A percentile compares a stretch with the other conserved stretches of the same genome.
These are phyloP conservation scores for Bugula neritina DNA, from an alignment of 2,888 invertebrate species.

Conservation along the genomic window DNA sequence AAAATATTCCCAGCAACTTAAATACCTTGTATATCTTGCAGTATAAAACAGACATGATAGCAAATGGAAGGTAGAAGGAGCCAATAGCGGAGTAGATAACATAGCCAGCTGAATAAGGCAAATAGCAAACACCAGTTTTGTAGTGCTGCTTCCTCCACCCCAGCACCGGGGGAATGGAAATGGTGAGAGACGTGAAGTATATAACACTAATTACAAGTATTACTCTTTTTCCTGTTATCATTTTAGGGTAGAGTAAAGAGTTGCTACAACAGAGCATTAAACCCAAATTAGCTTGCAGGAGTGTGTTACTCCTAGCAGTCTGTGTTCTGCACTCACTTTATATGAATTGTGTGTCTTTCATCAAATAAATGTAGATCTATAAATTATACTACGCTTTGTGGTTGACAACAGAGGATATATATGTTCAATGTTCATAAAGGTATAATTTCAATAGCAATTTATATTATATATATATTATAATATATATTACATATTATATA, in stretches of 20 bases:
- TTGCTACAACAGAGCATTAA: constrained; percentile 23
- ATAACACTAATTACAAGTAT: background rate
- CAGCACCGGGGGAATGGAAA: constrained; percentile 24
- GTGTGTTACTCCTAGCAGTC: too few relatives aligned
- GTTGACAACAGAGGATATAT: too few relatives aligned
- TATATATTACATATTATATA: too few relatives aligned
- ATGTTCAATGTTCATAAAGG: too few relatives aligned
- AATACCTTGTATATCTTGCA: constrained; percentile 26
- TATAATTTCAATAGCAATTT: too few relatives aligned
- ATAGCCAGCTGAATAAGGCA: constrained; percentile 17
- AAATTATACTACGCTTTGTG: too few relatives aligned
- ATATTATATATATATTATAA: too few relatives aligned
- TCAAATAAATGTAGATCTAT: too few relatives aligned
- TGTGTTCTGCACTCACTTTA: too few relatives aligned
- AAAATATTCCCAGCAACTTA: too few relatives aligned
- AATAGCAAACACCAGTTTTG: background rate
- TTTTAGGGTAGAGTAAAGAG: constrained; percentile 9
- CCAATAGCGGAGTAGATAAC: constrained; percentile 27
- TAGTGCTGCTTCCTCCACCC: constrained; percentile 23
- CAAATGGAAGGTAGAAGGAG: constrained; percentile 24
- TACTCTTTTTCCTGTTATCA: constrained; percentile 13
- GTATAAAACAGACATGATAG: constrained; percentile 19
- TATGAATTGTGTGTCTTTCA: too few relatives aligned
- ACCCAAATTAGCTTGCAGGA: too few relatives aligned
- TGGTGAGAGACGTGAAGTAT: constrained; percentile 17